Evolutionary conservation across 2,888 invertebrate genomes (phyloP).

Genomic region (Cistogaster globosa): DNA sequence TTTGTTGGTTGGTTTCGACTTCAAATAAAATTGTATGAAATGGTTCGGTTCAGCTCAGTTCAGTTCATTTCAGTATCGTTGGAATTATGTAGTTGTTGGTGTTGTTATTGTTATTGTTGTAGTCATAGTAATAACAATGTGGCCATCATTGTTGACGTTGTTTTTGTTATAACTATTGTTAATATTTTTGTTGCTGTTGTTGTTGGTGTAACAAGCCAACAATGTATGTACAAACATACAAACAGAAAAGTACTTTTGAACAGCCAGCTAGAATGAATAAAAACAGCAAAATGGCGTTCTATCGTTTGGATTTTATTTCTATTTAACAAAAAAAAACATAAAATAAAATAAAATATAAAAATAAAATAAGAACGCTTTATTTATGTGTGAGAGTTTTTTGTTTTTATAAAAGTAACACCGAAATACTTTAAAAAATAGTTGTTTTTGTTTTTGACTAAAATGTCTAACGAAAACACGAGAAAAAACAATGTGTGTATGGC

Average conservation of each 20-base stretch:
- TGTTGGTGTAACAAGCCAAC: constrained; percentile 46
- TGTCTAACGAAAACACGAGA: constrained; percentile 9
- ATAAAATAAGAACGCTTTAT: constrained; percentile 47
- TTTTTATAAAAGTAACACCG: not conserved
- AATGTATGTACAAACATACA: constrained; percentile 12
- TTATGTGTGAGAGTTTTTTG: constrained; percentile 28
- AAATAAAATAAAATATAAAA: too few relatives aligned
- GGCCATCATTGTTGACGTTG: constrained; percentile 69
- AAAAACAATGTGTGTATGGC: constrained; percentile 33
- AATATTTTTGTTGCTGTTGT: constrained; percentile 38
- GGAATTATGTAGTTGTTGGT: constrained; percentile 47
- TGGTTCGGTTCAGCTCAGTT: constrained; percentile 28
- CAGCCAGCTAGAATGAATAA: constrained; percentile 22
- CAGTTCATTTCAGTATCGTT: constrained; percentile 9
- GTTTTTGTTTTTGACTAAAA: not conserved
- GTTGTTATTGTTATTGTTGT: constrained; percentile 63
- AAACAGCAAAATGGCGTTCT: constrained; percentile 70
- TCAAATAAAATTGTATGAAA: constrained; percentile 29
- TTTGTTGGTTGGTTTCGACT: constrained; percentile 42
- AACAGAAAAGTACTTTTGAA: constrained; percentile 29
- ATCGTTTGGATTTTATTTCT: constrained; percentile 62
- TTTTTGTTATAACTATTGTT: constrained; percentile 58
- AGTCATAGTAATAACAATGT: constrained; percentile 70
- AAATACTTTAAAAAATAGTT: too few relatives aligned
- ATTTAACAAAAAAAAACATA: constrained; percentile 31